Evolutionary conservation across 2,797 vertebrate genomes (phyloP).

Genomic region (Apodemus agrarius): DNA sequence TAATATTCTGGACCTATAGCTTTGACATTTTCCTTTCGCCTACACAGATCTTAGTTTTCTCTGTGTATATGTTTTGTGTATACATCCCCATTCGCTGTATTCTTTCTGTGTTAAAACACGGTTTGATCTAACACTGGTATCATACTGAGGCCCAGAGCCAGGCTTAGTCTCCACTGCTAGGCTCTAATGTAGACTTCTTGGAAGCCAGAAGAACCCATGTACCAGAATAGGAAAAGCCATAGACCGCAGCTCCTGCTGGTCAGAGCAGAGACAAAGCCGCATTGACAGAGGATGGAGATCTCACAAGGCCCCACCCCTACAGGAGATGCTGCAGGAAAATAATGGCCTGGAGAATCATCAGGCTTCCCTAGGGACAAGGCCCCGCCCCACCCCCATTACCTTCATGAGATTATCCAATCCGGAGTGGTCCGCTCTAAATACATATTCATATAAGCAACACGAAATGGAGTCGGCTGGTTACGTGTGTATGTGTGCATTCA

Average conservation of each 20-base stretch:
- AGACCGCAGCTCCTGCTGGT: neutral
- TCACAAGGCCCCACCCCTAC: neutral
- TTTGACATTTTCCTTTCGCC: neutral
- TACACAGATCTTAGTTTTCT: neutral
- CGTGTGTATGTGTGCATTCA: neutral
- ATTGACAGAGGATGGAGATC: too few relatives aligned
- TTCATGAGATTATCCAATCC: neutral
- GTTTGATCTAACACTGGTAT: neutral
- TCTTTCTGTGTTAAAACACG: neutral
- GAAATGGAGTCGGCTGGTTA: neutral
- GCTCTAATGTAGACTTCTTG: neutral
- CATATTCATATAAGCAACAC: neutral
- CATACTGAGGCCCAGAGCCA: neutral
- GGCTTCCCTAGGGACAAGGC: neutral
- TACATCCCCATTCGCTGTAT: neutral
- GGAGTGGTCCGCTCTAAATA: too few relatives aligned
- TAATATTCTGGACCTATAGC: neutral
- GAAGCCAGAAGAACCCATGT: neutral
- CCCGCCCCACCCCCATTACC: neutral
- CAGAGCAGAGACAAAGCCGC: neutral
- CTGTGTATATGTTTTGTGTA: neutral
- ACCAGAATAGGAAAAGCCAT: neutral
- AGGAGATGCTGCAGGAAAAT: too few relatives aligned
- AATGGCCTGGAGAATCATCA: neutral
- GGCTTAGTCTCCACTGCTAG: neutral